Evolutionary conservation across 2,113 vertebrate species (phyloP), one percentile per base, ranked within the genome.

Genomic region (Ceuthmochares aereus): DNA sequence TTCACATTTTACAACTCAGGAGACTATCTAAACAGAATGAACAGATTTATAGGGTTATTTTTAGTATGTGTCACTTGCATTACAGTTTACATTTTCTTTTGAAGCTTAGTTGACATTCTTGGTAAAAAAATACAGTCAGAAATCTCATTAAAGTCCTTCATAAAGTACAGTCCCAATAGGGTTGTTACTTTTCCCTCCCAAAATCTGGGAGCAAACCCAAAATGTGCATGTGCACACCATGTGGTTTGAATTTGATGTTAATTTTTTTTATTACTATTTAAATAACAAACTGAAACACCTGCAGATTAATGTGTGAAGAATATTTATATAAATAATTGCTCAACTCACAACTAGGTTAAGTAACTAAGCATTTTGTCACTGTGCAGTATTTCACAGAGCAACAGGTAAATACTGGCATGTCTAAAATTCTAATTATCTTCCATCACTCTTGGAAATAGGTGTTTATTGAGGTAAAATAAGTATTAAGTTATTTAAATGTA

Each of bases 21-120:
- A 97, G 96, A 95, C 93, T 97, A 95, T 98, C 97, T 98, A 98
- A 98, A 98, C 95, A 98, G 93, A 98, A 97, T 91, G 95, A 98
- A 93, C 95, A 97, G 96, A 97, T 98, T 98, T 97, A 97, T 97
- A 87, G 93, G 81, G 89, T 94, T 97, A 96, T 98, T 98, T 98
- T 98, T 97, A 97, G 96, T 96, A 82, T 95, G 86, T 97, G 96
- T 97, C 97, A 96, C 95, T 98, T 96, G 82, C 68, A 90, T 96
- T 97, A 88, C 80, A 37, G 92, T 96, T 97, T 97, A 92, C 93
- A 95, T 97, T 97, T 97, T 89, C 95, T 97, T 98, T 98, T 89
- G 74, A 98, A 96, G 92, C 95, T 96, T 97, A 96, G 92, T 97
- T 98, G 95, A 97, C 97, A 60, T 97, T 97, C 94, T 93, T 91